Evolutionary conservation across 2,113 vertebrate species (phyloP).

Genomic region (Emydocephalus ijimae): DNA sequence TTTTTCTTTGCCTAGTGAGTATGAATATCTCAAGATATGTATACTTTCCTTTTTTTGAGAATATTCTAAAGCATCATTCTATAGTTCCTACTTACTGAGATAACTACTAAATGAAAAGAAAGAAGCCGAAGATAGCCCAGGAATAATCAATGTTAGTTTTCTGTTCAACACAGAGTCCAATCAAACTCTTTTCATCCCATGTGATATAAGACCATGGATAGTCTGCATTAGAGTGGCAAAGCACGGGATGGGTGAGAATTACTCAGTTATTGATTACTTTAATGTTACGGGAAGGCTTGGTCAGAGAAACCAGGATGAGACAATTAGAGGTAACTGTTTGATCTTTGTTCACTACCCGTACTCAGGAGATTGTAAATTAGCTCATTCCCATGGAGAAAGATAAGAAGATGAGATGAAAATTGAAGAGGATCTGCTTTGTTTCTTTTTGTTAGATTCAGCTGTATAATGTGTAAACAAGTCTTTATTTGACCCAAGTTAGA

Average conservation of each 20-base stretch:
- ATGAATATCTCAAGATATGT: not conserved
- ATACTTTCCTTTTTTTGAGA: not conserved
- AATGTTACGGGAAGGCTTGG: not conserved
- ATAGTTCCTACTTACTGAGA: not conserved
- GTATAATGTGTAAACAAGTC: not conserved
- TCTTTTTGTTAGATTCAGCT: not conserved
- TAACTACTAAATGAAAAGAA: not conserved
- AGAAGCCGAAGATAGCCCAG: not conserved
- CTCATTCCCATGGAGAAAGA: not conserved
- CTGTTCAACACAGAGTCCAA: not conserved
- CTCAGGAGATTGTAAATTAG: not conserved
- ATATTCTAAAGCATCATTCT: not conserved
- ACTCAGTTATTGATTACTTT: not conserved
- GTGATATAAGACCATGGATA: not conserved
- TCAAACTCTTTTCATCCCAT: not conserved
- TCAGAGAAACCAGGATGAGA: not conserved
- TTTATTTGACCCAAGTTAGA: not conserved
- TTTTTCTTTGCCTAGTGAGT: not conserved
- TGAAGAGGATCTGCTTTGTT: not conserved
- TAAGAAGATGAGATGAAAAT: not conserved
- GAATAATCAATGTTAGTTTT: not conserved
- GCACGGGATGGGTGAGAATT: not conserved
- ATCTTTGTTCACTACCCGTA: not conserved
- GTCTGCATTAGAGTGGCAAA: not conserved
- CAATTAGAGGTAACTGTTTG: not conserved